phyloP scores from a whole-genome alignment of 2,797 vertebrate species.

The Clarias fuscus region DNA sequence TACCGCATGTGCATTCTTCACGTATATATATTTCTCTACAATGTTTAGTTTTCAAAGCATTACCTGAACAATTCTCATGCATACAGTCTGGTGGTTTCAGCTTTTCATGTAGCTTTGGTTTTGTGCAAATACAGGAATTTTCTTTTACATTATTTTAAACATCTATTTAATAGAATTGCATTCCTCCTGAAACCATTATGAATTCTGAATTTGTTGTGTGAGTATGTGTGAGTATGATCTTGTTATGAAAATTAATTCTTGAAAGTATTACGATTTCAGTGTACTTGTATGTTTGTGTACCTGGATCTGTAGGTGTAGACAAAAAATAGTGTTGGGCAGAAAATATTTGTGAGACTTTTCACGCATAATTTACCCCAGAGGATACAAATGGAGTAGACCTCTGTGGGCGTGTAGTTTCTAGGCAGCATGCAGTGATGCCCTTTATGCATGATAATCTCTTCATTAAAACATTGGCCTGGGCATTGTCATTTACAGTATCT shows the following conservation, averaged over 20 bases:
- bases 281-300: neutral
- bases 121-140: neutral
- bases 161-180: neutral
- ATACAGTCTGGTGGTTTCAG: neutral
- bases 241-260: neutral
- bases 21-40: too few species aligned
- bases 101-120: neutral
- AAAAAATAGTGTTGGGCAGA: conserved; percentile 11
- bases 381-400: conserved; percentile 10
- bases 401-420: neutral
- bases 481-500: conserved; percentile 18
- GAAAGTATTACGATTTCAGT: neutral
- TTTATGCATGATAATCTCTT: conserved; percentile 81
- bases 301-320: neutral
- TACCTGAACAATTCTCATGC: neutral
- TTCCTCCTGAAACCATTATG: neutral
- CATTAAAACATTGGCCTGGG: conserved; percentile 73
- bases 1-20: too few species aligned
- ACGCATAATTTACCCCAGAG: conserved; percentile 16
- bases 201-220: neutral
- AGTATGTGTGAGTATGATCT: neutral
- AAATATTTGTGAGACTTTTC: conserved; percentile 13
- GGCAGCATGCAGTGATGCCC: conserved; percentile 8
- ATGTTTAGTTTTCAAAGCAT: neutral
- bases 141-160: neutral